These are phyloP conservation scores for Desmodus rotundus DNA, from an alignment of 2,113 vertebrate species.

Conservation along the genomic window DNA sequence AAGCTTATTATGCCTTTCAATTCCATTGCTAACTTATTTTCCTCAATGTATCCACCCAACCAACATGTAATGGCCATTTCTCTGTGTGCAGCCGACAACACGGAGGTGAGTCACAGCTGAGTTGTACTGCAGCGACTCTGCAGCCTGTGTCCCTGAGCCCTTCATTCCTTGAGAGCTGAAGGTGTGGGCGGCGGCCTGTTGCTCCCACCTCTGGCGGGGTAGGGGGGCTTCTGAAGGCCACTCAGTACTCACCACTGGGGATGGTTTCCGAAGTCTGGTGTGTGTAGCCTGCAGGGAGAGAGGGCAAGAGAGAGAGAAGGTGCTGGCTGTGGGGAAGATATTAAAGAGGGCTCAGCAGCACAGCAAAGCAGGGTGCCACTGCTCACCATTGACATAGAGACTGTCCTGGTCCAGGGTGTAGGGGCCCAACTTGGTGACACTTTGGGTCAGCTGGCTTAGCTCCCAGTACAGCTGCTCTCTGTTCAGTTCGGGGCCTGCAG, in stretches of 20 bases:
- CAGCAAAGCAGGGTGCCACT: too few relatives aligned
- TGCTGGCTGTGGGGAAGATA: background rate
- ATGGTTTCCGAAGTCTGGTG: background rate
- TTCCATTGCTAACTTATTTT: background rate
- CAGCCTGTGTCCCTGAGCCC: background rate
- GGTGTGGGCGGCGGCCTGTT: too few relatives aligned
- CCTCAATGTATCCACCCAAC: background rate
- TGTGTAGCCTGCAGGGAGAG: slow-evolving; percentile 41
- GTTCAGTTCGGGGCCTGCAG: slow-evolving; percentile 16
- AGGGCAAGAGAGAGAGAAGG: background rate
- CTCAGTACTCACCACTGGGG: background rate
- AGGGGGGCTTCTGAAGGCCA: background rate
- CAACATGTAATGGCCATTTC: background rate
- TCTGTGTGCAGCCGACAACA: background rate
- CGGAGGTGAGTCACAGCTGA: background rate
- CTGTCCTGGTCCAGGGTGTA: slow-evolving; percentile 40
- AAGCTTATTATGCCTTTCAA: background rate
- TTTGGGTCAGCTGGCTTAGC: slow-evolving; percentile 56
- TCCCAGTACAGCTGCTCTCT: slow-evolving; percentile 60
- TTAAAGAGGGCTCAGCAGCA: background rate
- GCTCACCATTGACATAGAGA: slow-evolving; percentile 49
- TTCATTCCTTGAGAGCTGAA: background rate
- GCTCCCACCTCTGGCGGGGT: background rate
- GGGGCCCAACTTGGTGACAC: background rate
- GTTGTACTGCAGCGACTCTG: background rate